Conservation (phyloP, 37 sponge, comb jelly and placozoan species). For the Mnemiopsis leidyi region DNA sequence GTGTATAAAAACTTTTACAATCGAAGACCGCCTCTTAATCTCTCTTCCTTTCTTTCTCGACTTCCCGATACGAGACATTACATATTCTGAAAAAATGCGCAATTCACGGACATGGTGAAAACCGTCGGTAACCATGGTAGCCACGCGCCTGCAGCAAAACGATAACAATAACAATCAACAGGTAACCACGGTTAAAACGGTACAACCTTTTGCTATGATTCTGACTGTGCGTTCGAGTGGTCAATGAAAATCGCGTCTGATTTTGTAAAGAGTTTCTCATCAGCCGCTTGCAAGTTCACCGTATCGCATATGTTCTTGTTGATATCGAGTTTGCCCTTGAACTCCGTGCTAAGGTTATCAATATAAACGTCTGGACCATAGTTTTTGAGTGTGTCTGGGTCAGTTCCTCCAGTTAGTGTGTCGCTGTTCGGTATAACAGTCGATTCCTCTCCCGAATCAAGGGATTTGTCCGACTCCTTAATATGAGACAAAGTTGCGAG, state of each 20-base stretch:
- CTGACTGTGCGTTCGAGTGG: constrained; percentile 3
- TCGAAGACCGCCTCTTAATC: not conserved
- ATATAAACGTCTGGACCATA: constrained; percentile 1
- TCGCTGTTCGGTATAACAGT: not conserved
- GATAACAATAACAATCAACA: not conserved
- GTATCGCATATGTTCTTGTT: not conserved
- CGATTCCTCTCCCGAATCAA: not conserved
- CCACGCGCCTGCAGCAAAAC: not conserved
- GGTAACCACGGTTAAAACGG: not conserved
- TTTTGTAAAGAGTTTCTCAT: constrained; percentile 39
- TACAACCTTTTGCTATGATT: constrained; percentile 5
- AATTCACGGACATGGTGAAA: not conserved
- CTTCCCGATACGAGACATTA: not conserved
- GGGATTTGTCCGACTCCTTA: constrained; percentile 53
- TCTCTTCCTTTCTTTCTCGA: not conserved
- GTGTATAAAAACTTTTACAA: not conserved
- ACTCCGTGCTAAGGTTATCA: constrained; percentile 7
- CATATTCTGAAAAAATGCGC: not conserved
- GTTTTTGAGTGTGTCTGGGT: not conserved
- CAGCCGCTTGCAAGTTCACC: not conserved
- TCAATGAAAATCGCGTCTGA: constrained; percentile 10
- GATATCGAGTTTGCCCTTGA: not conserved
- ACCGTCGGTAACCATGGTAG: not conserved
- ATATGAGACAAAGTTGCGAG: not conserved
- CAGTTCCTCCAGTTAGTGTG: not conserved